Evolutionary conservation across 2,888 invertebrate genomes (phyloP).

Genomic region (Amaurobius ferox): DNA sequence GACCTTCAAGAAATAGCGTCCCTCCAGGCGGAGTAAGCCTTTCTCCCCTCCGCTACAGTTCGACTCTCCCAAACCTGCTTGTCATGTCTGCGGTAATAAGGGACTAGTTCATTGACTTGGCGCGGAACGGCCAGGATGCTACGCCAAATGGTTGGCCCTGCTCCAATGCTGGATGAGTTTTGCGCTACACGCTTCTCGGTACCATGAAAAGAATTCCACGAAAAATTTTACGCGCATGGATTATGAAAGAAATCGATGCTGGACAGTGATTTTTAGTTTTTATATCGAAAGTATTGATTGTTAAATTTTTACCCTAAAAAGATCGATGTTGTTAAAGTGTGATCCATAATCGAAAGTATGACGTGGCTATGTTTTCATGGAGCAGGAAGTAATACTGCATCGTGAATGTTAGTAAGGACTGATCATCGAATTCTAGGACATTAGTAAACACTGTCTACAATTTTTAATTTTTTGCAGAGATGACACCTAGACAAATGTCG

Average conservation of each 20-base stretch:
- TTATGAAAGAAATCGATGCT: constrained; percentile 16
- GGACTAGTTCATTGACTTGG: constrained; percentile 72
- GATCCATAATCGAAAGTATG: constrained; percentile 19
- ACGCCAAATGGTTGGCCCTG: constrained; percentile 48
- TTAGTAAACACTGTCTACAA: background rate
- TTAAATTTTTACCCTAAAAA: background rate
- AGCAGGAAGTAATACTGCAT: background rate
- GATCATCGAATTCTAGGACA: background rate
- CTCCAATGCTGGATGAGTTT: constrained; percentile 41
- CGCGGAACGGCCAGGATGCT: constrained; percentile 62
- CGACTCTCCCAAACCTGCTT: constrained; percentile 67
- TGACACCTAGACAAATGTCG: constrained; percentile 22
- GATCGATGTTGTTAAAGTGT: background rate
- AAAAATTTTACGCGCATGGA: constrained; percentile 19
- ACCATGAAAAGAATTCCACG: constrained; percentile 20
- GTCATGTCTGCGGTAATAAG: constrained; percentile 71
- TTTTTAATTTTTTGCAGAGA: constrained; percentile 14
- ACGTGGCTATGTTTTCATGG: constrained; percentile 34
- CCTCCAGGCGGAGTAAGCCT: constrained; percentile 27
- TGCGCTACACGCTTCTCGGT: constrained; percentile 19
- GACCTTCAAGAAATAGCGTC: constrained; percentile 63
- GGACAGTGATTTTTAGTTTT: constrained; percentile 27
- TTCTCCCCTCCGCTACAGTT: constrained; percentile 9
- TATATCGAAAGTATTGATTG: background rate
- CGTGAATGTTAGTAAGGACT: constrained; percentile 15